Evolutionary conservation across 2,113 vertebrate species (phyloP).

Genomic region (Oncorhynchus nerka): DNA sequence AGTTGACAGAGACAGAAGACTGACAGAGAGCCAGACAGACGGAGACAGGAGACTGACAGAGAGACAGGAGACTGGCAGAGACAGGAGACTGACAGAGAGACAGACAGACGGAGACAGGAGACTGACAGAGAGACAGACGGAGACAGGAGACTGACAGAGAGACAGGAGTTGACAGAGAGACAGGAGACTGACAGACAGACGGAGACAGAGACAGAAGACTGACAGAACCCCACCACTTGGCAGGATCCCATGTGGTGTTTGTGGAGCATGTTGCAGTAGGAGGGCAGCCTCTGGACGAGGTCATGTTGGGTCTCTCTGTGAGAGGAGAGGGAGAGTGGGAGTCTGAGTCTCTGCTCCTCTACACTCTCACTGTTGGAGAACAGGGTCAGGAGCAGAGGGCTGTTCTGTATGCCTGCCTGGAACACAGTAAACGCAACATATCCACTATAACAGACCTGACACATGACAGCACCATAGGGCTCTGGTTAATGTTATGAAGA

Average conservation of each 20-base stretch:
- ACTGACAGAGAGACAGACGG: too few relatives aligned
- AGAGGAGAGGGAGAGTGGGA: slow-evolving; percentile 2
- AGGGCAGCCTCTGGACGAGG: background rate
- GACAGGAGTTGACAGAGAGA: background rate
- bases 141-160: background rate
- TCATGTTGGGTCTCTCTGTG: background rate
- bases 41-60: too few relatives aligned
- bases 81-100: too few relatives aligned
- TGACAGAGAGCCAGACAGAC: too few relatives aligned
- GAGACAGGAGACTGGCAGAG: too few relatives aligned
- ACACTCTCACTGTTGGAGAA: background rate
- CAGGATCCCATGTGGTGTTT: background rate
- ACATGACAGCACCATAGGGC: too few relatives aligned
- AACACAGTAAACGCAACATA: too few relatives aligned
- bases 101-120: too few relatives aligned
- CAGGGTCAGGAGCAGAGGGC: background rate
- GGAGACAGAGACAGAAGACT: background rate
- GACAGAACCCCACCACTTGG: slow-evolving; percentile 6
- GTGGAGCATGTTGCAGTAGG: background rate
- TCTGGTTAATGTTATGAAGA: too few relatives aligned
- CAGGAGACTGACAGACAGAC: background rate
- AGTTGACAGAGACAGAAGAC: too few relatives aligned
- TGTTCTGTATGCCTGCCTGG: background rate
- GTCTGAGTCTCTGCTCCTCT: slow-evolving; percentile 9
- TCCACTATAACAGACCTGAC: too few relatives aligned